Evolutionary conservation across 2,113 vertebrate species (phyloP).

Genomic region (Rhea pennata): DNA sequence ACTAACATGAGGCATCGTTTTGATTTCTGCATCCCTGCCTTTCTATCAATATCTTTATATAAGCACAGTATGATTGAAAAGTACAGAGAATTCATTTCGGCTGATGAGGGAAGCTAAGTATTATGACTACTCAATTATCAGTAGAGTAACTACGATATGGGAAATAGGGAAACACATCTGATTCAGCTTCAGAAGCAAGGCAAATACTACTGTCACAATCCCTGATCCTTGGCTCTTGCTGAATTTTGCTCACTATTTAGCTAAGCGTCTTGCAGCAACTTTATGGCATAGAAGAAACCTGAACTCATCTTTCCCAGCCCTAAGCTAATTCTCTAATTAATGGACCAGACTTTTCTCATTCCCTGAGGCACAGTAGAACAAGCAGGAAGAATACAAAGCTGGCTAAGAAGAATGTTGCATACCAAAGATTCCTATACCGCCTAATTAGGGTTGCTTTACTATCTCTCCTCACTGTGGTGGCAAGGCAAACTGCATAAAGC

Average conservation of each 20-base stretch:
- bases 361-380: not conserved
- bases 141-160: not conserved
- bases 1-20: not conserved
- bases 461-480: not conserved
- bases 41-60: not conserved
- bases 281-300: not conserved
- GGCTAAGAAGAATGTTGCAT: not conserved
- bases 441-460: slow-evolving; percentile 21
- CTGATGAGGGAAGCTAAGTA: not conserved
- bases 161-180: not conserved
- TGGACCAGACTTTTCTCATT: not conserved
- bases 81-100: not conserved
- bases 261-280: not conserved
- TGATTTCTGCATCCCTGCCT: not conserved
- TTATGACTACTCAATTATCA: not conserved
- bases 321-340: slow-evolving; percentile 41
- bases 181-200: not conserved
- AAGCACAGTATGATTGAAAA: not conserved
- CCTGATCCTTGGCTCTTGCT: not conserved
- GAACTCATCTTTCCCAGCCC: not conserved
- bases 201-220: not conserved
- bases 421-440: not conserved
- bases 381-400: slow-evolving; percentile 9
- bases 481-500: not conserved
- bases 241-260: not conserved